These are phyloP conservation scores for Tyria jacobaeae DNA, from an alignment of 2,888 invertebrate genomes.

Conservation along the genomic window DNA sequence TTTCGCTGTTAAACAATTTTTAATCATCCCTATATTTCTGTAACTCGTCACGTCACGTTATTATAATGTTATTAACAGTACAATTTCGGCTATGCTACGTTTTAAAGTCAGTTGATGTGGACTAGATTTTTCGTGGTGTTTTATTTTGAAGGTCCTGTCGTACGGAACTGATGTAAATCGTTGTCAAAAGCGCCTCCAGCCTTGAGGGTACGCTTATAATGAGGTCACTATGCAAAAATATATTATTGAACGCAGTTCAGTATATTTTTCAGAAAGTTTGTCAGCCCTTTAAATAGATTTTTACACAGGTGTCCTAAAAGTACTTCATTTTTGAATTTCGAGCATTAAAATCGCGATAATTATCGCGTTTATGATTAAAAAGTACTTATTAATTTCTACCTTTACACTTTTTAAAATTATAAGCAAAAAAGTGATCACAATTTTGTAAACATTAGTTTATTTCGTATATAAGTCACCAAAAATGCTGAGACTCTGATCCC, in stretches of 20 bases:
- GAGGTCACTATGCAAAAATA: slow-evolving; percentile 52
- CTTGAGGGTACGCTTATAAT: slow-evolving; percentile 48
- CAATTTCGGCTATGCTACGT: slow-evolving; percentile 15
- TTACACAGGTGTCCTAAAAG: slow-evolving; percentile 10
- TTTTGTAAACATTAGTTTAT: too few species aligned
- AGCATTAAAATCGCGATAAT: not conserved
- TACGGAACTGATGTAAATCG: slow-evolving; percentile 35
- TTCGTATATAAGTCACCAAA: too few species aligned
- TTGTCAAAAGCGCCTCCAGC: slow-evolving; percentile 38
- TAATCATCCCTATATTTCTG: slow-evolving; percentile 21
- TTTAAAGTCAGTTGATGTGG: slow-evolving; percentile 3
- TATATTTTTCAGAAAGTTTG: slow-evolving; percentile 39
- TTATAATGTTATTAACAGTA: slow-evolving; percentile 1
- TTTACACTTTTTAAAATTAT: too few species aligned
- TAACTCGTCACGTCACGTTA: slow-evolving; percentile 18
- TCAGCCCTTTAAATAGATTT: slow-evolving; percentile 60
- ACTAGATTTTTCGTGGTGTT: slow-evolving; percentile 19
- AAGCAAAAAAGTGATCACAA: too few species aligned
- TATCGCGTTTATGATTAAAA: too few species aligned
- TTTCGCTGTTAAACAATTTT: slow-evolving; percentile 32
- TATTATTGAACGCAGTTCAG: slow-evolving; percentile 38
- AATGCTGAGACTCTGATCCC: too few species aligned
- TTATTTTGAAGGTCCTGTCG: slow-evolving; percentile 43
- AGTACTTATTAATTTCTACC: too few species aligned
- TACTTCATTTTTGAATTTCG: slow-evolving; percentile 10